A percentile compares a stretch with the other conserved stretches of the same genome.
phyloP scores from a whole-genome alignment of 2,797 vertebrate genomes.

The Bufotes viridis region DNA sequence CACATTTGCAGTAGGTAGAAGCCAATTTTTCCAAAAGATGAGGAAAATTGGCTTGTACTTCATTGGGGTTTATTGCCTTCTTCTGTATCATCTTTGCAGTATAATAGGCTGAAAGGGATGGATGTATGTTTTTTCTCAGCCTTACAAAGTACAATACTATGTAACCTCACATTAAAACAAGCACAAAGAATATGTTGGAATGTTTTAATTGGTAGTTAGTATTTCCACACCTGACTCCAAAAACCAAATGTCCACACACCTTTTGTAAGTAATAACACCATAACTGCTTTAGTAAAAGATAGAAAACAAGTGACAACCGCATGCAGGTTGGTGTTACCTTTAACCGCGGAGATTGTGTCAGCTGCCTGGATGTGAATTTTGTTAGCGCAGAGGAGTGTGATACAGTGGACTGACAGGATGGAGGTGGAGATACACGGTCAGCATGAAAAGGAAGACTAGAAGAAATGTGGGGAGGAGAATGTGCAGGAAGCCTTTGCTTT shows the following conservation, averaged over 20 bases:
- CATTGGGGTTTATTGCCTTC: too few relatives aligned
- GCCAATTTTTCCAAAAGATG: too few relatives aligned
- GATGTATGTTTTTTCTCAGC: too few relatives aligned
- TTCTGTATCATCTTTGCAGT: too few relatives aligned
- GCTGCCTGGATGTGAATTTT: conserved; percentile 75
- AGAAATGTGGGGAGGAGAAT: conserved; percentile 64
- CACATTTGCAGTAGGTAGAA: too few relatives aligned
- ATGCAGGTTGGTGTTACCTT: conserved; percentile 84
- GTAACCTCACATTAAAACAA: background rate
- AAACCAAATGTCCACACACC: background rate
- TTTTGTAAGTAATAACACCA: background rate
- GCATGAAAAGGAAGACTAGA: conserved; percentile 66
- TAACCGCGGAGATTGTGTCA: conserved; percentile 79
- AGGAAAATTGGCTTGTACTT: too few relatives aligned
- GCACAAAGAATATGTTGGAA: background rate
- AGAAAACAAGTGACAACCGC: conserved; percentile 65
- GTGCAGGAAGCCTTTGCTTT: conserved; percentile 63
- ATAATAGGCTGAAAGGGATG: too few relatives aligned
- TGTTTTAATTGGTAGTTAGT: background rate
- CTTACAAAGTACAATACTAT: background rate
- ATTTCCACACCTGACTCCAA: background rate
- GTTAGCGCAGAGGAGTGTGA: conserved; percentile 72
- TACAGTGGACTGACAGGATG: conserved; percentile 68
- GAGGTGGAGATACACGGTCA: conserved; percentile 65
- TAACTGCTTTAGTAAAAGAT: conserved; percentile 15